A percentile compares a stretch with the other conserved stretches of the same genome.
phyloP scores from a whole-genome alignment of 2,797 vertebrate species.

The Discoglossus pictus region DNA sequence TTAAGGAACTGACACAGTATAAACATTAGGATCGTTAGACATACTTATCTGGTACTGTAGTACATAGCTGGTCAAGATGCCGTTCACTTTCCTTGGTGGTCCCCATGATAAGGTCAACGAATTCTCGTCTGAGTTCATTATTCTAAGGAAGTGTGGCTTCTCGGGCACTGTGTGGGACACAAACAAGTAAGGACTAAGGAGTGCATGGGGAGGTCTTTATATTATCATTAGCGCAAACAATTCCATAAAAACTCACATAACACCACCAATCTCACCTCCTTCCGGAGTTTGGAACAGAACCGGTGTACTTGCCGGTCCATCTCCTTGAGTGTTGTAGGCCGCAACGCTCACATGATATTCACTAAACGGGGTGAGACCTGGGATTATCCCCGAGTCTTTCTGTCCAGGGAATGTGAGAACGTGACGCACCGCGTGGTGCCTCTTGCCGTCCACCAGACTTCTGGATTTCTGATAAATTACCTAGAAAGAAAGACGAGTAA shows the following conservation, averaged over 20 bases:
- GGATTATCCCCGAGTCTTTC: slow-evolving; percentile 75
- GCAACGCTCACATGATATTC: slow-evolving; percentile 87
- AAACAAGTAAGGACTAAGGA: no score
- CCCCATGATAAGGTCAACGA: slow-evolving; percentile 84
- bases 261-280: slow-evolving; percentile 94
- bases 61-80: slow-evolving; percentile 84
- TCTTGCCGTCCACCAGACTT: slow-evolving; percentile 78
- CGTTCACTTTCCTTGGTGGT: slow-evolving; percentile 82
- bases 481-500: slow-evolving; percentile 69
- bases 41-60: slow-evolving; percentile 93
- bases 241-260: no score
- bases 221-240: not conserved
- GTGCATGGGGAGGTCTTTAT: no score
- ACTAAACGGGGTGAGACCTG: slow-evolving; percentile 84
- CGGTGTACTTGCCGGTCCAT: slow-evolving; percentile 85
- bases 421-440: slow-evolving; percentile 78
- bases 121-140: slow-evolving; percentile 80
- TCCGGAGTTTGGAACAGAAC: slow-evolving; percentile 89
- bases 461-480: slow-evolving; percentile 90
- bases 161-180: slow-evolving; percentile 91
- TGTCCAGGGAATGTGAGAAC: slow-evolving; percentile 79
- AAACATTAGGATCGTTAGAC: slow-evolving; percentile 56
- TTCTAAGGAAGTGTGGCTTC: slow-evolving; percentile 82
- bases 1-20: no score
- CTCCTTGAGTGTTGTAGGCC: slow-evolving; percentile 89